A percentile compares a stretch with the other conserved stretches of the same genome.
These are phyloP conservation scores for Carterocephalus palaemon DNA, from an alignment of 2,888 invertebrate species.

Conservation along the genomic window DNA sequence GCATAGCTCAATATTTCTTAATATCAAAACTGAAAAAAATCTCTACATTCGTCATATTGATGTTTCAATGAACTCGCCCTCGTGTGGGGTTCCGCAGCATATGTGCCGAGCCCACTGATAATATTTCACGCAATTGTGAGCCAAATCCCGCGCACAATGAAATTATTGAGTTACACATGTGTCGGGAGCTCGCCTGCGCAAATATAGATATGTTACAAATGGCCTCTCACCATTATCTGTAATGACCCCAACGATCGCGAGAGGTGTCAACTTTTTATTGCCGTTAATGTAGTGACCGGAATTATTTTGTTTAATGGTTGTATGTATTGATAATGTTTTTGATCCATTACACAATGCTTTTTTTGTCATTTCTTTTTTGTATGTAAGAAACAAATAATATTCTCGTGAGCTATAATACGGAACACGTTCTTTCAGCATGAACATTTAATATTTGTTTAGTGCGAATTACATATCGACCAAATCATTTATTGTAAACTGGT, in stretches of 20 bases:
- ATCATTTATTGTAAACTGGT: too few relatives aligned
- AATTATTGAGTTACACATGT: constrained; percentile 69
- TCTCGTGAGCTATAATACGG: too few relatives aligned
- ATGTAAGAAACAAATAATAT: too few relatives aligned
- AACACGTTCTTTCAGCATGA: too few relatives aligned
- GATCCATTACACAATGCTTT: too few relatives aligned
- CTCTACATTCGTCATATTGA: constrained; percentile 18
- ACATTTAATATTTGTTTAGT: too few relatives aligned
- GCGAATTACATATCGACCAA: too few relatives aligned
- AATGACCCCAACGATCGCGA: constrained; percentile 56
- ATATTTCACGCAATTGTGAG: constrained; percentile 68
- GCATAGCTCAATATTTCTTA: too few relatives aligned
- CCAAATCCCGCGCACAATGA: constrained; percentile 58
- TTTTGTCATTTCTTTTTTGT: too few relatives aligned
- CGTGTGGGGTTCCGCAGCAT: constrained; percentile 47
- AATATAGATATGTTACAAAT: constrained; percentile 71
- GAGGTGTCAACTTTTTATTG: constrained; percentile 48
- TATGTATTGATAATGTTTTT: too few relatives aligned
- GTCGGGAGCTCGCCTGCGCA: constrained; percentile 50
- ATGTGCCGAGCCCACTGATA: constrained; percentile 53
- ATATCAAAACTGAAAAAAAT: too few relatives aligned
- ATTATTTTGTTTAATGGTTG: constrained; percentile 32
- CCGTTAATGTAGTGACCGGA: constrained; percentile 23
- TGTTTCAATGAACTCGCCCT: constrained; percentile 17
- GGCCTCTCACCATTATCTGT: constrained; percentile 54